A percentile compares a stretch with the other conserved stretches of the same genome.
Conservation (phyloP, 2,797 vertebrate species). For the Enteromius trimaculatus region DNA sequence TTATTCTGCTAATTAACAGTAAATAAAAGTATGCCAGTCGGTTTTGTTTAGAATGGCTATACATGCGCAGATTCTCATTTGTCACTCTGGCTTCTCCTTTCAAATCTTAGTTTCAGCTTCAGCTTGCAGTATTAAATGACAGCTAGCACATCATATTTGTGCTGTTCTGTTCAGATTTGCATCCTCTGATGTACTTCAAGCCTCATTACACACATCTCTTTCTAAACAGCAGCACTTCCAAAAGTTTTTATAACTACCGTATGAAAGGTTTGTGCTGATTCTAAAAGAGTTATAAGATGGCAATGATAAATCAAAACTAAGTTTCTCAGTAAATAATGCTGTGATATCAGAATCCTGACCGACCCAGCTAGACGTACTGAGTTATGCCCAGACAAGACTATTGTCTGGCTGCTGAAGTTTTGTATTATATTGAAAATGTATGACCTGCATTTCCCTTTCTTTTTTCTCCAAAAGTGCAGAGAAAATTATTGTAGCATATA, state of each 20-base stretch:
- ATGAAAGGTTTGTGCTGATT: constrained; percentile 14
- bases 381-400: not conserved
- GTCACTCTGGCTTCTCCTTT: not conserved
- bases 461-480: not conserved
- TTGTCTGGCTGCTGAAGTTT: not conserved
- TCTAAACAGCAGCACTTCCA: constrained; percentile 16
- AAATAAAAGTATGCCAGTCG: not conserved
- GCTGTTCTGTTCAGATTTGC: constrained; percentile 22
- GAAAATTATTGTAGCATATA: not conserved
- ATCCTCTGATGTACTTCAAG: constrained; percentile 11
- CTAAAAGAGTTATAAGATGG: not conserved
- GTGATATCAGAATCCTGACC: not conserved
- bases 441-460: not conserved
- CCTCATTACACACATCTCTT: constrained; percentile 16
- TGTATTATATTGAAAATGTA: not conserved
- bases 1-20: not conserved
- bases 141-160: not conserved
- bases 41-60: constrained; percentile 11
- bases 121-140: not conserved
- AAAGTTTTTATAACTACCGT: not conserved
- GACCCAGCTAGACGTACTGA: not conserved
- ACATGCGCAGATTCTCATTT: not conserved
- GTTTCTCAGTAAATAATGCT: constrained; percentile 6
- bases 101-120: constrained; percentile 7
- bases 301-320: constrained; percentile 9